Evolutionary conservation across 2,888 invertebrate genomes (phyloP).

Genomic region (Andrena fulva): DNA sequence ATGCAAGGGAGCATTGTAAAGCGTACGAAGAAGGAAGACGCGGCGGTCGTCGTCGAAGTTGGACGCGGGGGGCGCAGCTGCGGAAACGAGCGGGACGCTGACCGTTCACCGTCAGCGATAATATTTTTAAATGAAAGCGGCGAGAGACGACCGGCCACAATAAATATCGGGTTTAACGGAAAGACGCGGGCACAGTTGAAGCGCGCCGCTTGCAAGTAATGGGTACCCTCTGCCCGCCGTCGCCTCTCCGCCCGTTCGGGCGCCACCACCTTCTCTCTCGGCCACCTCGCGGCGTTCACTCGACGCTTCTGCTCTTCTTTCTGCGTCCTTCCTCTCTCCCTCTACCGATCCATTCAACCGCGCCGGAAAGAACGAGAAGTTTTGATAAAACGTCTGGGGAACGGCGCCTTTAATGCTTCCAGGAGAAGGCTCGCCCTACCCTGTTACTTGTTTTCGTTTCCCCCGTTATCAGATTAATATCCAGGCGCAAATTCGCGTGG

Average conservation of each 20-base stretch:
- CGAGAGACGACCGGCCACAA: conserved; percentile 74
- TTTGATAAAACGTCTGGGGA: conserved; percentile 26
- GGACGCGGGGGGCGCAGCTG: conserved; percentile 34
- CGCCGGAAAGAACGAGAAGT: conserved; percentile 15
- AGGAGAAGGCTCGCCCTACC: too few species aligned
- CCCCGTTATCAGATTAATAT: conserved; percentile 17
- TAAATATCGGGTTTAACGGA: conserved; percentile 83
- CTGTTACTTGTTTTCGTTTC: neutral
- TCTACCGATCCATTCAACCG: conserved; percentile 14
- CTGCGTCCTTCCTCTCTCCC: conserved; percentile 23
- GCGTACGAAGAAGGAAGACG: conserved; percentile 4
- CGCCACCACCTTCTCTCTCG: conserved; percentile 62
- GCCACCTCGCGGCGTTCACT: conserved; percentile 54
- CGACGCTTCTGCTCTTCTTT: conserved; percentile 28
- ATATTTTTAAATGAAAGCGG: conserved; percentile 82
- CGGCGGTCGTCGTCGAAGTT: conserved; percentile 14
- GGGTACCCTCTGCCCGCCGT: conserved; percentile 71
- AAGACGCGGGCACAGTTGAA: conserved; percentile 77
- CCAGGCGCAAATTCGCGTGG: neutral
- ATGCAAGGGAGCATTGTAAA: neutral
- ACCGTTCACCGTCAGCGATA: conserved; percentile 79
- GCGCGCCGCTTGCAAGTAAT: conserved; percentile 84
- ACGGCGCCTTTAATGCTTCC: neutral
- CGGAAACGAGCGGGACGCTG: conserved; percentile 41
- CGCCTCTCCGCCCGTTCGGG: conserved; percentile 48